Conservation (phyloP, 2,797 vertebrate species). For the Melanotaenia trifasciata region DNA sequence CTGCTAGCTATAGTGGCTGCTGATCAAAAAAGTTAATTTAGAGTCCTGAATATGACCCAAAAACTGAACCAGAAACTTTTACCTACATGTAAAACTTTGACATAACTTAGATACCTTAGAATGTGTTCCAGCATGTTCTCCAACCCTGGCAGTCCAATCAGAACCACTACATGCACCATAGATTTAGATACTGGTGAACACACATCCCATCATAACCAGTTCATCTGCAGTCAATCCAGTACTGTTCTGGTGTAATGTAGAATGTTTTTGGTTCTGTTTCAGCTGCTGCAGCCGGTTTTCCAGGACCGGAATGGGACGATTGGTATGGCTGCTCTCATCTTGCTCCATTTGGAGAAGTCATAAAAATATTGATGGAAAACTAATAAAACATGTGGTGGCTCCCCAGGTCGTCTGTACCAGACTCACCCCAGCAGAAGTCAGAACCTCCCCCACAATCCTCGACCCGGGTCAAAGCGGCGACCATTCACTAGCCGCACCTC, state of each 20-base stretch:
- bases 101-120: not conserved
- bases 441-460: constrained; percentile 63
- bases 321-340: constrained; percentile 65
- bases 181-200: not conserved
- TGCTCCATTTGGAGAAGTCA: not conserved
- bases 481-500: constrained; percentile 48
- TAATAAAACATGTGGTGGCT: not conserved
- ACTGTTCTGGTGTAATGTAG: not conserved
- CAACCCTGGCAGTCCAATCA: too few relatives aligned
- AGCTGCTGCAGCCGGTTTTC: constrained; percentile 88
- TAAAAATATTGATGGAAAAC: not conserved
- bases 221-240: not conserved
- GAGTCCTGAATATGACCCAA: too few relatives aligned
- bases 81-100: not conserved
- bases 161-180: not conserved
- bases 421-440: constrained; percentile 79
- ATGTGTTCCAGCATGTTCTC: too few relatives aligned
- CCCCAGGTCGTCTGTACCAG: constrained; percentile 77
- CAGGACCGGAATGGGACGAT: constrained; percentile 80
- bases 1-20: too few relatives aligned
- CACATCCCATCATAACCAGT: too few relatives aligned
- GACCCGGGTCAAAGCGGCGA: constrained; percentile 77
- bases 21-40: too few relatives aligned
- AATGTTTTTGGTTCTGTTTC: constrained; percentile 45
- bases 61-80: not conserved